Evolutionary conservation across 2,113 vertebrate species (phyloP).

Genomic region (Cromileptes altivelis): DNA sequence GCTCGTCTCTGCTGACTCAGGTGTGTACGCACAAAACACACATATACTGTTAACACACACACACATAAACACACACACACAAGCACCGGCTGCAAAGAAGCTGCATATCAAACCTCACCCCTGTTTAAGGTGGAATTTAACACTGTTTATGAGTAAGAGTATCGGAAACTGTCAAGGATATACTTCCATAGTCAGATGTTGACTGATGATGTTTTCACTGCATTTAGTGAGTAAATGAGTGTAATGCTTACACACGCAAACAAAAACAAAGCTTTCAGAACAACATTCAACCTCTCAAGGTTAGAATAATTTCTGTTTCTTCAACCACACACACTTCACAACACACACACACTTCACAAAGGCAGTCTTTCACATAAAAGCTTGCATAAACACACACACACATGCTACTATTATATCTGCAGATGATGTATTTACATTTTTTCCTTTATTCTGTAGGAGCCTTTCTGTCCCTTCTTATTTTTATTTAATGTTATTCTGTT

Average conservation of each 20-base stretch:
- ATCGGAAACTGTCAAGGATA: too few relatives aligned
- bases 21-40: not conserved
- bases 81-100: not conserved
- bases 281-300: not conserved
- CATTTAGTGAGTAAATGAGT: too few relatives aligned
- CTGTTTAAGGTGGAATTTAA: too few relatives aligned
- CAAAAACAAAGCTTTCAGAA: not conserved
- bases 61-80: not conserved
- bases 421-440: slow-evolving; percentile 25
- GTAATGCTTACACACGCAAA: too few relatives aligned
- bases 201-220: too few relatives aligned
- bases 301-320: slow-evolving; percentile 4
- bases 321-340: not conserved
- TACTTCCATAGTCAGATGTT: too few relatives aligned
- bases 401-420: slow-evolving; percentile 22
- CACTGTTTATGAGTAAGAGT: too few relatives aligned
- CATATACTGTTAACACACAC: too few relatives aligned
- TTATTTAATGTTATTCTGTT: not conserved
- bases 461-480: not conserved
- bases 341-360: not conserved
- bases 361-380: not conserved
- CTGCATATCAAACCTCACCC: too few relatives aligned
- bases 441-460: not conserved
- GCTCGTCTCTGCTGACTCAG: not conserved
- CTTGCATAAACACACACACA: not conserved